Percentiles rank a stretch among this genome's conserved stretches.
Conservation (phyloP, 1,140 invertebrate species). For the Mya arenaria region DNA sequence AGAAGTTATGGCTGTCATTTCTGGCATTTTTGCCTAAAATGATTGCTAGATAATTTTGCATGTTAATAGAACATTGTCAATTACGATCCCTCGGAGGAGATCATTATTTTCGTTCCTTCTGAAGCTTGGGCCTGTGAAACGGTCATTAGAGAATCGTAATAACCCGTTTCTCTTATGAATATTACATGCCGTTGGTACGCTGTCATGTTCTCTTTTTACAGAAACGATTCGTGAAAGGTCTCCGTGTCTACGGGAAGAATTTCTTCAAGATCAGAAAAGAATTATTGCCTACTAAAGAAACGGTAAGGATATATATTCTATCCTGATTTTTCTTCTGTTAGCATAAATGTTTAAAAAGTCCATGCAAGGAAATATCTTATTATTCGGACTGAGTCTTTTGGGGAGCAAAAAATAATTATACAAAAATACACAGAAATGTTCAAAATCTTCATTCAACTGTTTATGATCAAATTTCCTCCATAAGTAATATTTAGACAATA, state of each 20-base stretch:
- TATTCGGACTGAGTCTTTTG: too few species aligned
- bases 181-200: not conserved
- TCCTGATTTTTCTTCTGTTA: not conserved
- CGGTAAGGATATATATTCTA: constrained; percentile 84
- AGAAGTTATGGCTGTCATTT: too few species aligned
- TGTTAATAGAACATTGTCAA: constrained; percentile 18
- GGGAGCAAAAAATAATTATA: too few species aligned
- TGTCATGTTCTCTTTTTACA: constrained; percentile 69
- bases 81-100: not conserved
- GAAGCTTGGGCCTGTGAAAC: not conserved
- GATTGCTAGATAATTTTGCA: constrained; percentile 17
- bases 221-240: constrained; percentile 95
- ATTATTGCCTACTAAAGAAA: constrained; percentile 97
- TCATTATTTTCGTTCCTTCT: not conserved
- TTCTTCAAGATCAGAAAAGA: constrained; percentile 99
- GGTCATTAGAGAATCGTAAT: not conserved
- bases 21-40: not conserved
- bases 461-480: too few species aligned
- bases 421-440: too few species aligned
- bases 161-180: not conserved
- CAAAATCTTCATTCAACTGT: too few species aligned
- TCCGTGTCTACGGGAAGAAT: constrained; percentile 99
- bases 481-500: too few species aligned
- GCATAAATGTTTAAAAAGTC: not conserved
- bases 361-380: not conserved